phyloP scores from a whole-genome alignment of 2,797 vertebrate genomes.

The Kryptopterus vitreolus region DNA sequence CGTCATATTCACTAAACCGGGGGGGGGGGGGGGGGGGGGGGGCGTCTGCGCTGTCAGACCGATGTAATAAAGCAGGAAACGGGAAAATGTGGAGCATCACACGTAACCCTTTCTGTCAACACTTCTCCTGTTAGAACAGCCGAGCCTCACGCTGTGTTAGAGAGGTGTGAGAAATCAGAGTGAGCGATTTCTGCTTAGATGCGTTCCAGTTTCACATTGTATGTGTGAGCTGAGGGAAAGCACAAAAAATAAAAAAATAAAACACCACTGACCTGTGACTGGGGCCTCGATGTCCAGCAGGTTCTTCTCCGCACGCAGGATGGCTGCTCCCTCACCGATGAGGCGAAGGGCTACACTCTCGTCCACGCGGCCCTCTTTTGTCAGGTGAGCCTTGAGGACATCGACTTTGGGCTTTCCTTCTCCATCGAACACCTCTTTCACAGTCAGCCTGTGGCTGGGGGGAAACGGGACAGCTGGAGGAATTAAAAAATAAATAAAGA shows the following conservation, averaged over 20 bases:
- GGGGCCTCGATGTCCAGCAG: constrained; percentile 97
- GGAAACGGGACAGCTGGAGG: constrained; percentile 93
- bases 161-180: background rate
- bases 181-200: background rate
- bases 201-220: background rate
- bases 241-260: too few relatives aligned
- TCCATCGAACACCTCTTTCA: constrained; percentile 96
- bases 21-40: background rate
- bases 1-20: background rate
- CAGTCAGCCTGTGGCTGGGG: constrained; percentile 93
- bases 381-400: constrained; percentile 95
- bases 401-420: constrained; percentile 97
- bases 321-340: constrained; percentile 91
- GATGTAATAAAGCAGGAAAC: background rate
- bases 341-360: constrained; percentile 92
- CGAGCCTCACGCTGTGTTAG: background rate
- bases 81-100: background rate
- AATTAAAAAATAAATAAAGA: background rate
- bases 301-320: constrained; percentile 93
- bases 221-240: background rate
- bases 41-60: background rate
- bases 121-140: background rate
- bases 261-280: constrained; percentile 91
- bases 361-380: constrained; percentile 97
- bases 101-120: constrained; percentile 8